phyloP scores from a whole-genome alignment of 2,888 invertebrate species.

The Cheilosia vernalis region DNA sequence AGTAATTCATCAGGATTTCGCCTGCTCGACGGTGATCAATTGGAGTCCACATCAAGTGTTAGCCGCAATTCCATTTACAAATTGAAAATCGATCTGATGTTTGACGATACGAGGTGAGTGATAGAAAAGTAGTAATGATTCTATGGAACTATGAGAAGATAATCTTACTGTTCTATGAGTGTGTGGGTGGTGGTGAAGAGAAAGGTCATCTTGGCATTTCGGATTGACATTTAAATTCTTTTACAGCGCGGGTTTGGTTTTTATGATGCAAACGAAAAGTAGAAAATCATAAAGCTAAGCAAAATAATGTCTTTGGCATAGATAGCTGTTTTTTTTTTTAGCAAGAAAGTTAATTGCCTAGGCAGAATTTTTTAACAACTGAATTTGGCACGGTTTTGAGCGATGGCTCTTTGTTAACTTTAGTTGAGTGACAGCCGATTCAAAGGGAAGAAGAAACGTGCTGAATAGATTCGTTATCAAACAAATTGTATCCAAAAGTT shows the following conservation, averaged over 20 bases:
- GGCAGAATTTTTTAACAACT: background rate
- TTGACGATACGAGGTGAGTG: constrained; percentile 87
- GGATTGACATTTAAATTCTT: background rate
- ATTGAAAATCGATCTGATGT: constrained; percentile 93
- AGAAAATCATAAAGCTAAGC: background rate
- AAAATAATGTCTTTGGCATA: background rate
- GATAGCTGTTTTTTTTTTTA: background rate
- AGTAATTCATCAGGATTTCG: constrained; percentile 83
- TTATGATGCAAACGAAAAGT: background rate
- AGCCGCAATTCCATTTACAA: constrained; percentile 89
- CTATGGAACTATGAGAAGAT: background rate
- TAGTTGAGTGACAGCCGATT: background rate
- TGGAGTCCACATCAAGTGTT: constrained; percentile 82
- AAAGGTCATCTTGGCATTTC: constrained; percentile 33
- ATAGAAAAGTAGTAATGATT: background rate
- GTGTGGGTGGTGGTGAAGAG: constrained; percentile 12
- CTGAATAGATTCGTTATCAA: background rate
- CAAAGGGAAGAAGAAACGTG: background rate
- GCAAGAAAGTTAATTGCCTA: background rate
- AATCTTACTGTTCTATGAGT: background rate
- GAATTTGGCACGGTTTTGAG: background rate
- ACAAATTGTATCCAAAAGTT: too few relatives aligned
- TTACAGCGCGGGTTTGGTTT: background rate
- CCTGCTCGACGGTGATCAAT: constrained; percentile 82
- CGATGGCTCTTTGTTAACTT: background rate